phyloP scores from a whole-genome alignment of 2,113 vertebrate genomes.

The Pelvicachromis taeniatus region DNA sequence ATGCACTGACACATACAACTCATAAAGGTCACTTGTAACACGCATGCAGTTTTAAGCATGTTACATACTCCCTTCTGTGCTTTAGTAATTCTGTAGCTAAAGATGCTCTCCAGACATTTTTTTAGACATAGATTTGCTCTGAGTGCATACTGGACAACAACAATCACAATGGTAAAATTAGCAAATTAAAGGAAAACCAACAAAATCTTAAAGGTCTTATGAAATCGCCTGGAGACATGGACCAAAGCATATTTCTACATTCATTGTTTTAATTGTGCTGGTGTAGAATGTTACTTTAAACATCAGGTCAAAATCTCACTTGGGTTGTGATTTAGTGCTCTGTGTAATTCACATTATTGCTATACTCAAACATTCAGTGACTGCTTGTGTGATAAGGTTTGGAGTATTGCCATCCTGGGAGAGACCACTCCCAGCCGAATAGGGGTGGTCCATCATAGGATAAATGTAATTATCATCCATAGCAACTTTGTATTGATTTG shows the following conservation, averaged over 20 bases:
- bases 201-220: not conserved
- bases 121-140: not conserved
- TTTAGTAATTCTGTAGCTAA: not conserved
- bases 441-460: not conserved
- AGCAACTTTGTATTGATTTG: not conserved
- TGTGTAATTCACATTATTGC: not conserved
- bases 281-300: not conserved
- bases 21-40: not conserved
- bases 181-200: not conserved
- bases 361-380: not conserved
- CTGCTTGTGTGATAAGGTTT: not conserved
- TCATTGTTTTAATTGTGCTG: not conserved
- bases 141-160: not conserved
- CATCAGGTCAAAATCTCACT: not conserved
- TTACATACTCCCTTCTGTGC: not conserved
- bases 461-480: not conserved
- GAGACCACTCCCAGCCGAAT: not conserved
- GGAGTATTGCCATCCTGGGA: not conserved
- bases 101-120: not conserved
- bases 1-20: not conserved
- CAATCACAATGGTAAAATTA: not conserved
- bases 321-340: not conserved
- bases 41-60: not conserved
- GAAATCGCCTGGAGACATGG: not conserved
- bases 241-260: not conserved